Percentiles rank a stretch among this genome's conserved stretches.
Evolutionary conservation across 2,888 invertebrate species (phyloP).

Genomic region (Petrolisthes manimaculis): DNA sequence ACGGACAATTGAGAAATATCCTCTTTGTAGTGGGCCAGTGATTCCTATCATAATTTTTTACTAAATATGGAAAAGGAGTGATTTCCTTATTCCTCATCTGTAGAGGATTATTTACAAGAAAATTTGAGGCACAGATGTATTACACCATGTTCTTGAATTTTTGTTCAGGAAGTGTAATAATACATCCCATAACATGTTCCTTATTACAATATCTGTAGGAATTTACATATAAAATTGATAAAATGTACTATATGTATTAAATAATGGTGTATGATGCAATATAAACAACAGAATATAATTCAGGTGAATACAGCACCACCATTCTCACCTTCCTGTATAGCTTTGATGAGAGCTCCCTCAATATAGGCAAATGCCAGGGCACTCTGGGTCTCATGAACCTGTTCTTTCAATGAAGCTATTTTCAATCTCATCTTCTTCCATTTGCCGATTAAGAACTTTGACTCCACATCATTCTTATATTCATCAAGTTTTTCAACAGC

Average conservation of each 20-base stretch:
- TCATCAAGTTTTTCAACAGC: conserved; percentile 72
- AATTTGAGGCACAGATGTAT: too few relatives aligned
- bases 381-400: conserved; percentile 77
- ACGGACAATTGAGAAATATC: too few relatives aligned
- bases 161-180: too few relatives aligned
- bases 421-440: conserved; percentile 80
- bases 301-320: neutral
- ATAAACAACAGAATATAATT: neutral
- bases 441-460: conserved; percentile 67
- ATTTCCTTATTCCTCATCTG: too few relatives aligned
- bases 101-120: too few relatives aligned
- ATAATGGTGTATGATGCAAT: neutral
- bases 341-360: conserved; percentile 91
- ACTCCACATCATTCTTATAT: neutral
- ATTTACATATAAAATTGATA: neutral
- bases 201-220: too few relatives aligned
- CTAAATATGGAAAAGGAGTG: too few relatives aligned
- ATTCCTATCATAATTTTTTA: too few relatives aligned
- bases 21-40: too few relatives aligned
- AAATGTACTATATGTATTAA: neutral
- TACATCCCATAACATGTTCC: too few relatives aligned
- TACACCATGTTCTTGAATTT: too few relatives aligned
- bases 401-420: conserved; percentile 79
- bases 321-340: conserved; percentile 78
- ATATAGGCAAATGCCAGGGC: conserved; percentile 90